Evolutionary conservation across 2,797 vertebrate genomes (phyloP), one percentile per base, ranked within the genome.

Genomic region (Galago senegalensis): DNA sequence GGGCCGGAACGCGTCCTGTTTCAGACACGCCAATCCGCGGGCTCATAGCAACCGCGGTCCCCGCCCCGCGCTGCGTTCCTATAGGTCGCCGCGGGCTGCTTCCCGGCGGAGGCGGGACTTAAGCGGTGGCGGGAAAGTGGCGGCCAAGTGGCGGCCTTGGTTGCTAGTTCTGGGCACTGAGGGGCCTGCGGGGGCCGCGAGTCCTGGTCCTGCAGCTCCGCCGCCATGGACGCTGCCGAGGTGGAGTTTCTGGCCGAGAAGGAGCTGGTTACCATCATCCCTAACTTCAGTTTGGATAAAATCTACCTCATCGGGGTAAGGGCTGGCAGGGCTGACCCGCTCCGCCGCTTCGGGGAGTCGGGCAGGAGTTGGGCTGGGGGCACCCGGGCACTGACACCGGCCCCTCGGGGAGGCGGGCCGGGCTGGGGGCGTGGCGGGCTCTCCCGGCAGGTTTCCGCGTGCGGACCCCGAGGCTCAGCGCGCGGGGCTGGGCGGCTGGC

Each of bases 231-330:
- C 29, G 98, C 99, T 0, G 98, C 99, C 0, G 99, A 99, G 91
- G 99, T 99, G 2, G 99, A 99, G 95, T 99, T 99, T 92, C 98
- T 99, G 40, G 99, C 99, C 0, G 99, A 99, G 98, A 99, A 99
- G 91, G 99, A 99, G 98, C 96, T 97, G 91, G 99, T 99, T 96
- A 99, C 99, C 67, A 99, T 99, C 16, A 99, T 99, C 58, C 99
- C 99, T 0, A 99, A 99, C 97, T 99, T 99, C 98, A 99, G 99
- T 89, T 98, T 99, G 13, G 99, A 99, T 97, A 99, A 99, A 94
- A 99, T 99, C 72, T 99, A 99, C 97, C 99, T 99, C 53, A 99
- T 99, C 76, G 99, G 99, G 99, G 99, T 99, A 89, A 98, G 95
- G 93, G 11, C 10, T 18, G 5, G 5, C 9, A 0, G 18, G 20